Conservation (phyloP, 2,113 vertebrate genomes). For the Aegithalos caudatus region DNA sequence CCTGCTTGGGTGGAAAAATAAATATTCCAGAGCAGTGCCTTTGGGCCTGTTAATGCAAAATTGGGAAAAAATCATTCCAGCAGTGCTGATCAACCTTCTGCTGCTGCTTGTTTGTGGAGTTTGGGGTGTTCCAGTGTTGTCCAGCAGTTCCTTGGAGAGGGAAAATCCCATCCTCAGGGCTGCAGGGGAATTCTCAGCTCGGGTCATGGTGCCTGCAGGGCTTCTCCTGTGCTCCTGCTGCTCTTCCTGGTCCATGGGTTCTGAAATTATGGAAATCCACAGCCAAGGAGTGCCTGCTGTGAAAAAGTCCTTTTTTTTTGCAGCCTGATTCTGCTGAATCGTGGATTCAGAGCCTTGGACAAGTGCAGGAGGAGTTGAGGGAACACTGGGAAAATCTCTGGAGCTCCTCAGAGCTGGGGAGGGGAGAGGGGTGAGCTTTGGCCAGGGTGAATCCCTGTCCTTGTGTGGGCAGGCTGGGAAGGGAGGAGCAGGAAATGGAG, state of each 20-base stretch:
- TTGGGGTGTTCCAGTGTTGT: neutral
- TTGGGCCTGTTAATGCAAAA: neutral
- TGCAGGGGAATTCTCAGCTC: neutral
- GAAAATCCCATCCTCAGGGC: neutral
- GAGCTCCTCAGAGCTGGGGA: neutral
- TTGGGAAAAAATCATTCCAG: neutral
- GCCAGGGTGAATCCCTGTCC: neutral
- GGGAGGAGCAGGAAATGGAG: neutral
- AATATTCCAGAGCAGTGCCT: neutral
- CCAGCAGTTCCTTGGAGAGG: neutral
- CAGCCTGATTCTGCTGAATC: neutral
- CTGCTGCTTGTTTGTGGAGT: neutral
- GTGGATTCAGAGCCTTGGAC: fast-evolving
- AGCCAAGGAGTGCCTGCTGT: neutral
- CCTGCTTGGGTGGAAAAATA: neutral
- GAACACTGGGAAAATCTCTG: neutral
- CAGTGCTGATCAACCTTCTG: neutral
- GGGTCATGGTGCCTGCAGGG: neutral
- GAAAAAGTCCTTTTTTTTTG: neutral
- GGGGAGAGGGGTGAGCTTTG: neutral
- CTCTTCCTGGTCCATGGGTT: fast-evolving
- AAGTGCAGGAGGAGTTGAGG: neutral
- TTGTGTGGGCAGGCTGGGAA: neutral
- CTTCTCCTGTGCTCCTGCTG: neutral
- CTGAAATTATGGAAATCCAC: neutral